Evolutionary conservation across 2,113 vertebrate genomes (phyloP), one percentile per base, ranked within the genome.

Genomic region (Hypocryptadius cinnamomeus): DNA sequence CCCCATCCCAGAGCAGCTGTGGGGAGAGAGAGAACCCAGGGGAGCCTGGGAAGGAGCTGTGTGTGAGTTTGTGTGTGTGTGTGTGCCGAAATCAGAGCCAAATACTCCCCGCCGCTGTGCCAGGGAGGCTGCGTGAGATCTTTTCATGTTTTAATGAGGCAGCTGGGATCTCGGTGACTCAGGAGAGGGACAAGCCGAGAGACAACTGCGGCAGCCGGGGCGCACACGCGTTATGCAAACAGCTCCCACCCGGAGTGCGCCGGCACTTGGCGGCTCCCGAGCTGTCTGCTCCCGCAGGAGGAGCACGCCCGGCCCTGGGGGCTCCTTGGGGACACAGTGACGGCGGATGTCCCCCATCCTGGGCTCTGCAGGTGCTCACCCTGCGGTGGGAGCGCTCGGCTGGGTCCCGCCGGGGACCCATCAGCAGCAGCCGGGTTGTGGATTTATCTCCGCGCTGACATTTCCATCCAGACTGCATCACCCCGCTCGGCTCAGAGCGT

Each of bases 91-190:
- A 54, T 81, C 9, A 71, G 68, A 95, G 79, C 59, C 95, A 81
- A 80, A 92, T 24, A 64, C 74, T 86, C 85, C 82, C 80, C 64
- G 53, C 30, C 72, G 42, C 89, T 76, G 64, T 35, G 92, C 78
- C 93, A 83, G 89, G 54, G 81, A 71, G 87, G 92, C 35, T 56
- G 89, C 33, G 70, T 5, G 87, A 77, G 66, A 11, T 89, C 83
- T 85, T 94, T 87, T 94, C 95, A 92, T 89, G 96, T 90, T 96
- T 74, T 96, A 96, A 97, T 96, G 77, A 96, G 87, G 94, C 96
- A 94, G 92, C 95, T 91, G 95, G 33, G 57, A 92, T 60, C 27
- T 66, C 40, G 85, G 95, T 94, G 96, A 95, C 92, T 97, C 92
- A 82, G 65, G 95, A 93, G 80, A 4, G 95, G 95, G 96, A 93